These are phyloP conservation scores for Cephus nigrinus DNA, from an alignment of 2,888 invertebrate species.

Conservation along the genomic window DNA sequence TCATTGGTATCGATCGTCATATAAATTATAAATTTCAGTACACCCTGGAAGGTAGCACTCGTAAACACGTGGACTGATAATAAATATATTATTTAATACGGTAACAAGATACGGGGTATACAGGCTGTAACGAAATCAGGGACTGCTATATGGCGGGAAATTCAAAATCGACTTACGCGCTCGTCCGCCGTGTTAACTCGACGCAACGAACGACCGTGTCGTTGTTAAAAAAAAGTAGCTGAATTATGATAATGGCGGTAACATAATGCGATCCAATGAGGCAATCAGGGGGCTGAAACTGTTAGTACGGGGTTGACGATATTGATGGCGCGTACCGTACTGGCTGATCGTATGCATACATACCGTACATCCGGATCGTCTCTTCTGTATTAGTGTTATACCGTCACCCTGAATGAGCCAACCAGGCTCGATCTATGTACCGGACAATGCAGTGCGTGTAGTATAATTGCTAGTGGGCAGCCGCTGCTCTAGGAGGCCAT, in stretches of 20 bases:
- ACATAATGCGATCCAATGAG: conserved; percentile 66
- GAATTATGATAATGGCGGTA: conserved; percentile 65
- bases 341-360: conserved; percentile 25
- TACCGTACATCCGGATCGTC: conserved; percentile 19
- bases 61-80: neutral
- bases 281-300: conserved; percentile 53
- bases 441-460: conserved; percentile 54
- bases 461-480: conserved; percentile 60
- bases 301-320: conserved; percentile 41
- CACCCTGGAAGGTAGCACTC: no score
- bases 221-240: conserved; percentile 63
- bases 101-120: neutral
- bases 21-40: neutral
- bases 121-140: neutral
- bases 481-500: conserved; percentile 56
- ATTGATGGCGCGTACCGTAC: conserved; percentile 44
- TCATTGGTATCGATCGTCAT: neutral
- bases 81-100: neutral
- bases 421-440: conserved; percentile 57
- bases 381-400: conserved; percentile 6
- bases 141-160: neutral
- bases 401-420: conserved; percentile 37
- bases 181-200: conserved; percentile 1
- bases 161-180: neutral
- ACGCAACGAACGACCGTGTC: conserved; percentile 39